Base-by-base conservation (phyloP, 2,797 vertebrate species). In the Centropyge bicolor region DNA sequence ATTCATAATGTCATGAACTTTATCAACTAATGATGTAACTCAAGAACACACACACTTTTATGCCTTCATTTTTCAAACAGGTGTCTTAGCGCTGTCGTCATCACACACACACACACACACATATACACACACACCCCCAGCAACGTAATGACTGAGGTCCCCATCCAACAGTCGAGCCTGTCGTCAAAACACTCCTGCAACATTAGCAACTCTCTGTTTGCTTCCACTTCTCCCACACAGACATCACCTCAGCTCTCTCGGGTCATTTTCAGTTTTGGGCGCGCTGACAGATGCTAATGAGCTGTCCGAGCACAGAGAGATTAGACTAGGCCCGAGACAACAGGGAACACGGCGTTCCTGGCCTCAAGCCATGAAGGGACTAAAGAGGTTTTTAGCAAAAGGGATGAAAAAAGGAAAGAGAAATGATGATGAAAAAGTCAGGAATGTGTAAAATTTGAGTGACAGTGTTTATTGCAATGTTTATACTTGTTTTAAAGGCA, bases 231-330 rank as follows among this genome's bases (percentile, higher is more conserved):
- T 74, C 70, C 67, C 63, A 62, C 13, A 49, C 78, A 83, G 66
- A 88, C 84, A 68, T 86, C 77, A 82, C 64, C 80, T 90, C 67
- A 17, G 46, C 59, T 85, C 71, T 84, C 78, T 14, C 0, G 31
- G 73, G 84, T 82, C 41, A 16, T 70, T 81, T 86, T 83, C 35
- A 54, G 61, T 62, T 86, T 85, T 55, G 69, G 75, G 63, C 6
- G 6, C 2, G 55, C 84, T 89, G 88, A 92, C 81, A 87, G 86
- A 90, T 84, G 83, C 81, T 86, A 88, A 90, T 76, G 83, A 88
- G 70, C 66, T 75, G 83, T 84, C 75, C 59, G 69, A 86, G 78
- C 71, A 72, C n/a, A 80, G 70, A 51, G 78, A 86, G 86, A 91
- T 85, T 76, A 88, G 66, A 81, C 54, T 9, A 60, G 72, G 77